phyloP scores from a whole-genome alignment of 2,797 vertebrate species.

The Myripristis murdjan region DNA sequence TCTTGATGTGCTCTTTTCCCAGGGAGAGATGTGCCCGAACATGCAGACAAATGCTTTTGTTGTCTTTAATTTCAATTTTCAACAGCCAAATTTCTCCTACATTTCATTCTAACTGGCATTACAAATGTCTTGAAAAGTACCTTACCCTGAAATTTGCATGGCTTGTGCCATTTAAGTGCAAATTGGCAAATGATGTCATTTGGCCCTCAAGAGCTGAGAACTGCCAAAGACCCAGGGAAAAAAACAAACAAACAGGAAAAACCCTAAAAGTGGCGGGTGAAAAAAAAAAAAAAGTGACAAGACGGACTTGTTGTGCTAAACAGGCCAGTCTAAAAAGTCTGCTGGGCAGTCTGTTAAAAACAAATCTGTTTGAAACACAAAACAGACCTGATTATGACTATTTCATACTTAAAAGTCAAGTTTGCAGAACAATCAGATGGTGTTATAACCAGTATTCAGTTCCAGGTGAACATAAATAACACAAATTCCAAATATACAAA shows the following conservation, averaged over 20 bases:
- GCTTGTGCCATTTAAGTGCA: too few relatives aligned
- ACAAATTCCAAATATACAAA: slow-evolving; percentile 74
- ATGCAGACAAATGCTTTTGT: too few relatives aligned
- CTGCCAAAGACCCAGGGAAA: too few relatives aligned
- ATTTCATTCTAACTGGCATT: too few relatives aligned
- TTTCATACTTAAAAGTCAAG: slow-evolving; percentile 13
- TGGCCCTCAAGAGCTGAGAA: too few relatives aligned
- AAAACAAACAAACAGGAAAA: not conserved
- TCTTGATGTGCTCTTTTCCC: too few relatives aligned
- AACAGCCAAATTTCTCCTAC: too few relatives aligned
- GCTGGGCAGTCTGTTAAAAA: not conserved
- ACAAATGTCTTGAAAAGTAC: not conserved
- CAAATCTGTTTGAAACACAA: not conserved
- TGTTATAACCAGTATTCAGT: slow-evolving; percentile 64
- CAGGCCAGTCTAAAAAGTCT: slow-evolving; percentile 8
- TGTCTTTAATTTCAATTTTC: too few relatives aligned
- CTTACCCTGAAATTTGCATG: too few relatives aligned
- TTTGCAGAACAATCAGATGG: slow-evolving; percentile 53
- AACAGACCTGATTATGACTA: slow-evolving; percentile 1
- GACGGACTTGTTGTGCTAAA: slow-evolving; percentile 1
- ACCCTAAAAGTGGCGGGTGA: not conserved
- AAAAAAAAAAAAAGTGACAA: not conserved
- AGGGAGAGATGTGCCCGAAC: too few relatives aligned
- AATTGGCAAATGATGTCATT: too few relatives aligned
- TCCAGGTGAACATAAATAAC: slow-evolving; percentile 67